Conservation (phyloP, 2,113 vertebrate species). For the Neolamprologus kungweensis region DNA sequence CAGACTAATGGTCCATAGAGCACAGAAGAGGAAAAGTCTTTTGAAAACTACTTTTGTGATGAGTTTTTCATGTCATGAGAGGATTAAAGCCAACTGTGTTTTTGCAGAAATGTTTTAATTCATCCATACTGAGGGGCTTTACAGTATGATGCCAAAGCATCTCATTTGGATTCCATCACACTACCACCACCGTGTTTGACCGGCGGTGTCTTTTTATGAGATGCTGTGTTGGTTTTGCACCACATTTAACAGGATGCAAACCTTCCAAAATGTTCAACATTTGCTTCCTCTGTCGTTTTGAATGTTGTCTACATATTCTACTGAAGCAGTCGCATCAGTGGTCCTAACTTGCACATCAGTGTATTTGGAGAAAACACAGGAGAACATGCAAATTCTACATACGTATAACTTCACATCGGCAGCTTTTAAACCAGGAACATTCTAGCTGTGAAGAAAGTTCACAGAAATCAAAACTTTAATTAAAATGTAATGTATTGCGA, state of each 20-base stretch:
- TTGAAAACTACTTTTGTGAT: background rate
- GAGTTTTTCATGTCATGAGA: background rate
- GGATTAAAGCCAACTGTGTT: rapidly evolving
- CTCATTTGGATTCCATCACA: background rate
- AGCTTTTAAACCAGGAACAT: background rate
- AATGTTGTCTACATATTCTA: background rate
- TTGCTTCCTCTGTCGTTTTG: rapidly evolving
- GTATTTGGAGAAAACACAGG: background rate
- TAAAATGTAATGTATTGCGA: background rate
- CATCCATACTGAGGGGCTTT: background rate
- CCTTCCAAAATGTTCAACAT: background rate
- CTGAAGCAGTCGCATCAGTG: background rate
- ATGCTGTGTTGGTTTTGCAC: background rate
- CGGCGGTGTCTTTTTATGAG: rapidly evolving
- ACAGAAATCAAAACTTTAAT: background rate
- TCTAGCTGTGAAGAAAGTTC: background rate
- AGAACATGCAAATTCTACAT: background rate
- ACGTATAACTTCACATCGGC: rapidly evolving
- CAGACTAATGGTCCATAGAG: background rate
- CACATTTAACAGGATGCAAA: background rate
- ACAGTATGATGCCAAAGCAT: background rate
- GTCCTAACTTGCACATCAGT: background rate
- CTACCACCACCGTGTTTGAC: background rate
- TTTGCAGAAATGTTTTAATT: background rate
- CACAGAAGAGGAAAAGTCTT: too few relatives aligned